Base-by-base conservation (phyloP, 2,888 invertebrate genomes). In the Pyrocoelia pectoralis region DNA sequence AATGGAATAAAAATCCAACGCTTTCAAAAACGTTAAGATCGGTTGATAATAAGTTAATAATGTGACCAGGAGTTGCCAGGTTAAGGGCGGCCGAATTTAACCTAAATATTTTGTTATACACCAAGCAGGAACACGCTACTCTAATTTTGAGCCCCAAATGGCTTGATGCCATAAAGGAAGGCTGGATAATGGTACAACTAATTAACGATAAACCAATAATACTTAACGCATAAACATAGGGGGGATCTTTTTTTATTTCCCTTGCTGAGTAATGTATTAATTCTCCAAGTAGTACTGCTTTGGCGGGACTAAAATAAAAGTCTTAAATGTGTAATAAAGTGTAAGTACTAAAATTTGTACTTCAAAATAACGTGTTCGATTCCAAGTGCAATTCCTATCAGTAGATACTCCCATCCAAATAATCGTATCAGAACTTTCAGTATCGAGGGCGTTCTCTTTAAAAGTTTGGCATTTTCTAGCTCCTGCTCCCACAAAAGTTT, bases 31-130 rank as follows among this genome's bases (percentile, higher is more conserved):
- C 18, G 17, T 46, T 15, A 2, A 98, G 94, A 80, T 98, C 98
- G 77, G 97, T 98, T 0, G 97, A 95, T 61, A 98, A 83, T n/a
- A 97, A 86, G 79, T 97, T 97, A 28, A 97, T 95, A 65, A 89
- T 85, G 78, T 89, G 89, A 1, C 89, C 89, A 38, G 85, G 83
- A 1, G 94, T 93, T 9, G 93, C 93, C 75, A 91, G 86, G 1
- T 89, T 88, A 65, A 94, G 75, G 0, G 94, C 90, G 0, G 87
- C 87, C 78, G 89, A 89, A 73, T 92, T 78, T 38, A 82, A 66
- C 50, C 74, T 76, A 19, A 82, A 65, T 2, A 80, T 70, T 69
- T 96, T 96, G 77, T 94, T 86, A 77, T 94, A 95, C 67, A 96
- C 89, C 14, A 96, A 83, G 0, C 93, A 90, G 75, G 94, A 94